Evolutionary conservation across 64 coral and sea anemone genomes (phyloP), one percentile per base, ranked within the genome.

Genomic region (Stylophora pistillata): DNA sequence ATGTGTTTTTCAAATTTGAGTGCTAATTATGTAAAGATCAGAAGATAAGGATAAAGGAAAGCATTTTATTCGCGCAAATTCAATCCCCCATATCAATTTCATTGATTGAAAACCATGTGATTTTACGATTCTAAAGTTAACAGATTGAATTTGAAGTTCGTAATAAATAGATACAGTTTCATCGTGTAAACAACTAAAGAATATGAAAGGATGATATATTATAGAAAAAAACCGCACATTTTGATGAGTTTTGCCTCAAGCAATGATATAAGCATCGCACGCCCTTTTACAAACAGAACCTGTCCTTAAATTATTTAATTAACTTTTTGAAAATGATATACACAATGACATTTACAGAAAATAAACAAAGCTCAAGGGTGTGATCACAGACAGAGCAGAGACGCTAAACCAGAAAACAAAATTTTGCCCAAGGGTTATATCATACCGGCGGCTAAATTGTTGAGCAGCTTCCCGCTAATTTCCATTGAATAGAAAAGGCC

Each of bases 211-310:
- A 56, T 30, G 56, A 79, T n/a, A 26, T 30, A 17, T 30, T 79
- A 25, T 31, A 31, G 0, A 17, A 59, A 30, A 15, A 17, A 59
- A 30, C 56, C 53, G 15, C 54, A 59, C 4, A 16, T n/a, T 79
- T 59, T 58, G 30, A 81, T 64, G 58, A 3, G 78, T 63, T 79
- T 79, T 60, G 77, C 77, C 56, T 79, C 55, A 79, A 59, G 77
- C 55, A 13, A 15, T 14, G 10, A 10, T 15, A 31, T 73, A 14
- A 73, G 30, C 34, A 33, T 32, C 71, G 37, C 3, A 4, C 7
- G 37, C 37, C 37, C 37, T 47, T 47, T 3, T 47, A 7, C 37
- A 47, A 47, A 47, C 37, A 47, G 37, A 47, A 0, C 37, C 37
- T 47, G 7, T 47, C 37, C 37, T 47, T 47, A 47, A 4, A 47